Base-by-base conservation (phyloP, 2,113 vertebrate genomes). In the Columba janthina region DNA sequence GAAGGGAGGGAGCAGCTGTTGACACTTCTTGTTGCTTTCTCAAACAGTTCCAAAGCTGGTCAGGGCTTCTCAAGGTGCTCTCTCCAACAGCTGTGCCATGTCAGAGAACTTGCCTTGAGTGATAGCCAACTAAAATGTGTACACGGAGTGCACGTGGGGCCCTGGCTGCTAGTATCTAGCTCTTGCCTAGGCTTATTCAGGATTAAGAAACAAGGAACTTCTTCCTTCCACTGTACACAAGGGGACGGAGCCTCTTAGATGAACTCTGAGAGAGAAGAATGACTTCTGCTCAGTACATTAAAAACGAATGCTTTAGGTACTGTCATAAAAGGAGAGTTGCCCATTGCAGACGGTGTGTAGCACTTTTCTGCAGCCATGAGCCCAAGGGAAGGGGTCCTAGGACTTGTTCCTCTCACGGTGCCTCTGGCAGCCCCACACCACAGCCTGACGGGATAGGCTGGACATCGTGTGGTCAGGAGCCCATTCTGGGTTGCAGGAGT, bases 271-370 rank as follows among this genome's bases (percentile, higher is more conserved):
- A 40, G 36, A 32, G 14, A 66, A 72, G 14, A 71, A 64, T 12
- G 10, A 76, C 38, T 90, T 54, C 76, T 84, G 28, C 40, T 38
- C 40, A 40, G 15, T 36, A 73, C 14, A 5, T 54, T 62, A n/a
- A 7, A 29, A 77, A 28, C 44, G 25, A 94, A 62, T 29, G 12
- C 18, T 79, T 90, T 57, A 73, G 10, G 31, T 40, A 29, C 19
- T 1, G 4, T 50, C 12, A 8, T 8, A 48, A 76, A 64, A 51
- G 21, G 38, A 44, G 32, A 69, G 25, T 11, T 31, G 6, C 12
- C 29, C 21, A 36, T 11, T 0, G 0, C 40, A 83, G 34, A 26
- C 5, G 38, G 15, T 1, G 0, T 0, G 0, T 3, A 24, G 17
- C 64, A 19, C 31, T 80, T 38, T 44, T n/a, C 67, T 70, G 50